These are phyloP conservation scores for Mormyrus iriodes DNA, from an alignment of 2,113 vertebrate species.

Conservation along the genomic window DNA sequence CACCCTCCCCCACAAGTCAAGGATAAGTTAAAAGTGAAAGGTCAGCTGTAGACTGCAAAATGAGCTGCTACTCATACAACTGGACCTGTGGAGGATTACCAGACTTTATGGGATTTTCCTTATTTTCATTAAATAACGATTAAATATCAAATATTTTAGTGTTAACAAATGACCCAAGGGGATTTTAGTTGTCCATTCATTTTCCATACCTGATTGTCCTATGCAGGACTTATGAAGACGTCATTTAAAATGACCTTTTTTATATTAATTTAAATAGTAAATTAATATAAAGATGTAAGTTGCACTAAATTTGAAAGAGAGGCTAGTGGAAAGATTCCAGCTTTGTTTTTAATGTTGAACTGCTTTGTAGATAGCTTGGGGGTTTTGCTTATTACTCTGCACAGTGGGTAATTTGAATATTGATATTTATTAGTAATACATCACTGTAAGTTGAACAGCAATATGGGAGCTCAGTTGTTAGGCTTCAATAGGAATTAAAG, in stretches of 20 bases:
- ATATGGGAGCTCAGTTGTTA: neutral
- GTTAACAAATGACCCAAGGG: neutral
- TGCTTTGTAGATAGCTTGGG: neutral
- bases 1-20: constrained; percentile 67
- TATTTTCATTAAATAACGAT: neutral
- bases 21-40: constrained; percentile 74
- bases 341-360: neutral
- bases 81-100: constrained; percentile 56
- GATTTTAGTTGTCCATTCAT: neutral
- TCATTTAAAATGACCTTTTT: neutral
- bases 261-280: neutral
- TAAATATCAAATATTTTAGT: neutral
- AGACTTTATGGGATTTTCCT: neutral
- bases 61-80: constrained; percentile 94
- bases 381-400: neutral
- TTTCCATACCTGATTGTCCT: neutral
- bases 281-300: neutral
- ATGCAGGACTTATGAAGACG: neutral
- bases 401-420: neutral
- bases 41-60: constrained; percentile 79
- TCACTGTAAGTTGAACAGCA: neutral
- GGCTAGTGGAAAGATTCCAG: neutral
- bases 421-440: neutral
- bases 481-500: neutral
- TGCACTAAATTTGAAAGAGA: neutral